Percentiles rank a stretch among this genome's conserved stretches.
Conservation (phyloP, 2,113 vertebrate species). For the Nerophis lumbriciformis region DNA sequence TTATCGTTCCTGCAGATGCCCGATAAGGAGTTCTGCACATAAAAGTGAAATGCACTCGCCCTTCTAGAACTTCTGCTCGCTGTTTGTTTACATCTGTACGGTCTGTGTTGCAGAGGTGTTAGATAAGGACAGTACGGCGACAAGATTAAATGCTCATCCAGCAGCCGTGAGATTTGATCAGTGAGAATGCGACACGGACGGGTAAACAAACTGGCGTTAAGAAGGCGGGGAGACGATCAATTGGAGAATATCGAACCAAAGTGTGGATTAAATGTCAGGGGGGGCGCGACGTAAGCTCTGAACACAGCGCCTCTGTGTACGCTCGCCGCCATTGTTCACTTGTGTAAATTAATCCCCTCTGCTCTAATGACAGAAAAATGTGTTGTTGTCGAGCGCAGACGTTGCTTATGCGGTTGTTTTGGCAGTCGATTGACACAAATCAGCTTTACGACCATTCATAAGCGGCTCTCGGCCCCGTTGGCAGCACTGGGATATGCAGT, state of each 20-base stretch:
- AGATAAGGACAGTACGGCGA: conserved; percentile 26
- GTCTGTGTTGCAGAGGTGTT: conserved; percentile 16
- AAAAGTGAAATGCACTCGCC: not conserved
- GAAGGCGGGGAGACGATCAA: conserved; percentile 35
- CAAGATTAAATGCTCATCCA: conserved; percentile 34
- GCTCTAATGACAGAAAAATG: conserved; percentile 45
- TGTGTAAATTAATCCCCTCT: conserved; percentile 48
- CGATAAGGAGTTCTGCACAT: too few species aligned
- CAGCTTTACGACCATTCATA: conserved; percentile 56
- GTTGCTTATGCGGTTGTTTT: conserved; percentile 53
- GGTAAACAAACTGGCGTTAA: conserved; percentile 47
- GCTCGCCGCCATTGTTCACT: conserved; percentile 50
- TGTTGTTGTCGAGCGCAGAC: conserved; percentile 40
- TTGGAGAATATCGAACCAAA: conserved; percentile 43
- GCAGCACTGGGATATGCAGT: conserved; percentile 40
- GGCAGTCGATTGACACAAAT: conserved; percentile 52
- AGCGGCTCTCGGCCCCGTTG: conserved; percentile 42
- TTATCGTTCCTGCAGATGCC: not conserved
- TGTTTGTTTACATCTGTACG: conserved; percentile 40
- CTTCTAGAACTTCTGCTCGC: conserved; percentile 9
- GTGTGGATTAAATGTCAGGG: conserved; percentile 27
- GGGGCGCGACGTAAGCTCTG: conserved; percentile 26
- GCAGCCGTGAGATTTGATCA: conserved; percentile 51
- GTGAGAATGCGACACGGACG: conserved; percentile 30
- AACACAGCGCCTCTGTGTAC: conserved; percentile 10